Conservation (phyloP, 92 coral and sea anemone species). For the Porites cylindrica region DNA sequence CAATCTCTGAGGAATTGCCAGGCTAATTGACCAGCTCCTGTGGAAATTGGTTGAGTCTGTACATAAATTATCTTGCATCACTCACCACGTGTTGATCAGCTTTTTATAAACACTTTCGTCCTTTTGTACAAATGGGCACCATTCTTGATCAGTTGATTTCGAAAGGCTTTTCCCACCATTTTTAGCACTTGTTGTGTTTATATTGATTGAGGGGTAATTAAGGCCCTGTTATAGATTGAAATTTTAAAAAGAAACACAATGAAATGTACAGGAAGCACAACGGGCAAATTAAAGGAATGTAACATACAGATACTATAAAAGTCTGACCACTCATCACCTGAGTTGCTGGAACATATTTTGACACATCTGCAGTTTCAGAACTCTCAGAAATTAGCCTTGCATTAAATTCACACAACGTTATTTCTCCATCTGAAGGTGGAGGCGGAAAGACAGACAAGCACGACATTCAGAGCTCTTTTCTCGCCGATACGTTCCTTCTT, state of each 20-base stretch:
- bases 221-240: conserved; percentile 61
- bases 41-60: neutral
- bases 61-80: neutral
- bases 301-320: neutral
- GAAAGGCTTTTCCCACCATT: conserved; percentile 77
- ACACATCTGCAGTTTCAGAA: conserved; percentile 72
- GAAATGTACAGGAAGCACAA: neutral
- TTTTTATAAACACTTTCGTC: conserved; percentile 71
- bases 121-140: conserved; percentile 67
- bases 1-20: no score
- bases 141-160: conserved; percentile 58
- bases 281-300: no score
- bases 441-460: conserved; percentile 83
- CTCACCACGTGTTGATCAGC: conserved; percentile 70
- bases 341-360: conserved; percentile 82
- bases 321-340: conserved; percentile 48
- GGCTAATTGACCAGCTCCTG: no score
- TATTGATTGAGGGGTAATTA: conserved; percentile 72
- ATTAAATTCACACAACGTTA: conserved; percentile 90
- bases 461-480: conserved; percentile 55
- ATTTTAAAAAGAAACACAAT: neutral
- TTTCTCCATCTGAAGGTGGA: conserved; percentile 76
- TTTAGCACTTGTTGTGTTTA: conserved; percentile 69
- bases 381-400: conserved; percentile 76
- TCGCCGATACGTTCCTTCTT: neutral